Conservation (phyloP, 2,888 invertebrate species). For the Caenorhabditis becei region DNA sequence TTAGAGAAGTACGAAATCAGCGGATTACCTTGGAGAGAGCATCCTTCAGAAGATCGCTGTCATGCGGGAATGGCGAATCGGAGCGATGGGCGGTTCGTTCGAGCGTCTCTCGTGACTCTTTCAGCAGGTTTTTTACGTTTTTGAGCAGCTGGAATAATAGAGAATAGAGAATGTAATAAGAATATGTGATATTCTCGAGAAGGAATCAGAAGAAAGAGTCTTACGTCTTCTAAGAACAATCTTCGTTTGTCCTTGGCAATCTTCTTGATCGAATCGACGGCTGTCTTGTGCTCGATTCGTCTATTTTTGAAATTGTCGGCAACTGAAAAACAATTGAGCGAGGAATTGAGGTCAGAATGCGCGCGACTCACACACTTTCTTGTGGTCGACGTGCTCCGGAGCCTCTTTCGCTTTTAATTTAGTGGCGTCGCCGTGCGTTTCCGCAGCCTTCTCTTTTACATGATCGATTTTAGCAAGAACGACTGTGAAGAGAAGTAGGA, state of each 20-base stretch:
- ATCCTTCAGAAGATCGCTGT: slow-evolving; percentile 59
- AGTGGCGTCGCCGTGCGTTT: slow-evolving; percentile 49
- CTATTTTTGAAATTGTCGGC: slow-evolving; percentile 46
- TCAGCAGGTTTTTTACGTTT: slow-evolving; percentile 59
- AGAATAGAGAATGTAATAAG: too few species aligned
- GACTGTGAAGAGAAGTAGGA: slow-evolving; percentile 4
- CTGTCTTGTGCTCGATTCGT: slow-evolving; percentile 48
- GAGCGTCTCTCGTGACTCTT: slow-evolving; percentile 54
- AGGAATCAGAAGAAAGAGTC: neutral
- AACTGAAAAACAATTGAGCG: slow-evolving; percentile 22
- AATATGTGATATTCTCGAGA: neutral
- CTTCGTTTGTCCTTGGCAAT: slow-evolving; percentile 50
- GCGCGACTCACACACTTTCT: slow-evolving; percentile 46
- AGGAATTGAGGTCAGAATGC: neutral
- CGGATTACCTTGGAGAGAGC: slow-evolving; percentile 63
- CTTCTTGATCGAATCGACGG: slow-evolving; percentile 49
- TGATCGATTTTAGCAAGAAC: slow-evolving; percentile 55
- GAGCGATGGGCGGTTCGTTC: slow-evolving; percentile 59
- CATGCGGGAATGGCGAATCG: slow-evolving; percentile 57
- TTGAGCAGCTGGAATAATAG: slow-evolving; percentile 61
- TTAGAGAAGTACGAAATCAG: neutral
- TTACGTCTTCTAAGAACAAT: slow-evolving; percentile 62
- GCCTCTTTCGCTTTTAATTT: slow-evolving; percentile 57
- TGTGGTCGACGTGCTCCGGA: slow-evolving; percentile 54
- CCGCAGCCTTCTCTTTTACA: slow-evolving; percentile 43